Evolutionary conservation across 2,797 vertebrate species (phyloP).

Genomic region (Rhynchonycteris naso): DNA sequence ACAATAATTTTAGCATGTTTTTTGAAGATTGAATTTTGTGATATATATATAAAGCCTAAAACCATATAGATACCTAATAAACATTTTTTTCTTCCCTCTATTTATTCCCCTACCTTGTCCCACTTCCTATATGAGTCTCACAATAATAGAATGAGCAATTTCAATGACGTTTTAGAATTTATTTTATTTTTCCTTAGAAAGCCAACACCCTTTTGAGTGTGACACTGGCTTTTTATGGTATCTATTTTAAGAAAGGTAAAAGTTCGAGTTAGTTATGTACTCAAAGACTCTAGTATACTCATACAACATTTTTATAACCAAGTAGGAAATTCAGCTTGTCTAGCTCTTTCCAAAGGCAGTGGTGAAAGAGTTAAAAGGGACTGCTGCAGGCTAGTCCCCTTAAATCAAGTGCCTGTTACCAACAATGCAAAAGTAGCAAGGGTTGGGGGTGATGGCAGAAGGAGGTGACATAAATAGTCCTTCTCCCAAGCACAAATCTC

Average conservation of each 20-base stretch:
- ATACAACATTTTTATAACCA: neutral
- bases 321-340: neutral
- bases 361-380: conserved; percentile 62
- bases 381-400: neutral
- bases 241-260: neutral
- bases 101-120: neutral
- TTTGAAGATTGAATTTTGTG: neutral
- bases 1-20: neutral
- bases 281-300: neutral
- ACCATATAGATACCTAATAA: neutral
- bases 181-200: conserved; percentile 1
- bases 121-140: neutral
- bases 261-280: neutral
- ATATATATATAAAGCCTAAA: neutral
- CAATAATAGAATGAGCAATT: neutral
- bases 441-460: neutral
- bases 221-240: neutral
- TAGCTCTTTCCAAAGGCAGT: neutral
- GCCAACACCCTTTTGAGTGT: neutral
- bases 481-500: conserved; percentile 3
- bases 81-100: neutral
- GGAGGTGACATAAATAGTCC: conserved; percentile 39
- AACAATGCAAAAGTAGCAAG: neutral
- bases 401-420: conserved; percentile 57
- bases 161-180: conserved; percentile 8